These are phyloP conservation scores for Clarias macrocephalus DNA, from an alignment of 2,113 vertebrate species.

Conservation along the genomic window DNA sequence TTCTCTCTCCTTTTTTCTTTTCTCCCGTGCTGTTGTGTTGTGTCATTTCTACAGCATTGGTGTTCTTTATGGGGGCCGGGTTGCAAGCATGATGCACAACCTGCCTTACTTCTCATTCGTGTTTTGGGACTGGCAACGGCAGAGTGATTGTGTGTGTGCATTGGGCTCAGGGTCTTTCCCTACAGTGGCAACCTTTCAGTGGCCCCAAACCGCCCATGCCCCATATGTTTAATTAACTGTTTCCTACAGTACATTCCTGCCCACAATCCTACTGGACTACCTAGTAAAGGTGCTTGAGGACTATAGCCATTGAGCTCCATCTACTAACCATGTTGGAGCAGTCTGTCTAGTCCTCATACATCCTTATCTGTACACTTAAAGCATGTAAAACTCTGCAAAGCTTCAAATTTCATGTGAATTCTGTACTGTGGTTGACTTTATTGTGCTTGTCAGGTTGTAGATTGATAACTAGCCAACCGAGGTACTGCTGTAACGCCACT, in stretches of 20 bases:
- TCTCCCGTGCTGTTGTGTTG: no score
- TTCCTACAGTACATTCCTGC: constrained; percentile 1
- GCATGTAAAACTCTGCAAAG: background rate
- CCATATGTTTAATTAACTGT: background rate
- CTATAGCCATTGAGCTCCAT: background rate
- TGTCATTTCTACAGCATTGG: no score
- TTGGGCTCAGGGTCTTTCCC: no score
- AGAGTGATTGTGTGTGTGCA: no score
- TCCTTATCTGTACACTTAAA: background rate
- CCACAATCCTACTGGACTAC: background rate
- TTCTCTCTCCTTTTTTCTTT: no score
- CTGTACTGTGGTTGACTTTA: background rate
- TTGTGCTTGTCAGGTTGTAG: background rate
- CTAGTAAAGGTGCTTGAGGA: background rate
- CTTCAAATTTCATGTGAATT: background rate
- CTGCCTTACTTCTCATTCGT: no score
- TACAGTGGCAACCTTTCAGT: no score
- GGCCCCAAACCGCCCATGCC: no score
- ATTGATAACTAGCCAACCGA: background rate
- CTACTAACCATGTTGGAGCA: background rate
- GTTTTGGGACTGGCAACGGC: no score
- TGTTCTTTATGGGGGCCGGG: no score
- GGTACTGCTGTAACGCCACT: background rate
- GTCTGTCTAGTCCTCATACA: background rate
- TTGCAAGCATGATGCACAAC: no score